These are phyloP conservation scores for Nomada fabriciana DNA, from an alignment of 2,888 invertebrate species.

Conservation along the genomic window DNA sequence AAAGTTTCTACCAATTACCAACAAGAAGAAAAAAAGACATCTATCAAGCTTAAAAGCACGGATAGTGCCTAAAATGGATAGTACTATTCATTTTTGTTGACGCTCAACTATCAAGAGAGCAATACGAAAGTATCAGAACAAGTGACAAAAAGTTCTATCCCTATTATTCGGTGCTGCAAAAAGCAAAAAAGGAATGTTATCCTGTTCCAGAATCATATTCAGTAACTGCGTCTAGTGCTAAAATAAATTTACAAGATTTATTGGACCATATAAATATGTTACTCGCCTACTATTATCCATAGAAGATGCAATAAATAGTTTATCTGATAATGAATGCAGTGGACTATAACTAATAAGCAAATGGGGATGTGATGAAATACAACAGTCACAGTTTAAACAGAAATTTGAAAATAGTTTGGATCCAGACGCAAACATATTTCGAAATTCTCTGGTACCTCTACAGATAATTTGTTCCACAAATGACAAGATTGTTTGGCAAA, in stretches of 20 bases:
- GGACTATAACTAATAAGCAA: slow-evolving; percentile 63
- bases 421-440: no score
- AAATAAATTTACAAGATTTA: slow-evolving; percentile 30
- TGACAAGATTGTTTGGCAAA: slow-evolving; percentile 71
- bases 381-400: slow-evolving; percentile 71
- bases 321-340: slow-evolving; percentile 20
- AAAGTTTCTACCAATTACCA: background rate
- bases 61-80: no score
- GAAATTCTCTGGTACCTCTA: slow-evolving; percentile 20
- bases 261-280: slow-evolving; percentile 23
- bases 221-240: slow-evolving; percentile 13
- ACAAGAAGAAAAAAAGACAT: background rate
- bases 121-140: slow-evolving; percentile 23
- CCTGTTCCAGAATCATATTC: slow-evolving; percentile 12
- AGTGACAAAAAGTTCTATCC: slow-evolving; percentile 20
- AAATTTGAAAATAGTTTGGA: slow-evolving; percentile 61
- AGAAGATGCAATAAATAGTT: slow-evolving; percentile 11
- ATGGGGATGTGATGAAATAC: slow-evolving; percentile 75
- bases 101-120: slow-evolving; percentile 9
- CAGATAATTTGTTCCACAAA: slow-evolving; percentile 14
- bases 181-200: slow-evolving; percentile 37
- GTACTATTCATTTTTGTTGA: slow-evolving; percentile 18
- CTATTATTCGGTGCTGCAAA: slow-evolving; percentile 16
- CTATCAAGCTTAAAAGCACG: background rate
- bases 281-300: slow-evolving; percentile 15